Base-by-base conservation (phyloP, 2,113 vertebrate genomes). In the Amia ocellicauda region DNA sequence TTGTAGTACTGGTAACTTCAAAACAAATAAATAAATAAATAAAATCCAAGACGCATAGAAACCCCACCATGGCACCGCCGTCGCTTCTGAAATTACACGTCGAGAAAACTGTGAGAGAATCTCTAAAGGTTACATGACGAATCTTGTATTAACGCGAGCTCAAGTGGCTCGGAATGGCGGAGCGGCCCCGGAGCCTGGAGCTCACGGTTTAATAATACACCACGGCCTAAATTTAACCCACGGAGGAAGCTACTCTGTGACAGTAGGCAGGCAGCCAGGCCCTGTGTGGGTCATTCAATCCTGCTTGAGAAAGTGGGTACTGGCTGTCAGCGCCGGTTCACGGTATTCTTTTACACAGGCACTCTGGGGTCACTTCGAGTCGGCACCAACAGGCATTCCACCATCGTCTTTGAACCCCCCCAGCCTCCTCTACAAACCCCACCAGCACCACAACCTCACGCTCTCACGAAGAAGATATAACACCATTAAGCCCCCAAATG, bases 181-280 rank as follows among this genome's bases (percentile, higher is more conserved):
- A 27, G 52, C n/a, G 17, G 63, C 74, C 72, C 68, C 60, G 71
- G 80, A 82, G n/a, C 81, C 51, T 72, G 83, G 72, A 68, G 74
- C 85, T 85, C 81, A 61, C 81, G 74, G 54, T 90, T 89, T 90
- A 92, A 94, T 90, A 93, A 93, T 92, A 94, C 88, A 89, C 79
- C 81, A 70, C 22, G 61, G 7, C 78, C 92, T 90, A 92, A 94
- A 95, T 95, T 95, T 94, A 94, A 93, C 91, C 91, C 24, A 61
- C 79, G 80, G 88, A 96, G 94, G 92, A 96, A 96, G 90, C 83
- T 88, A 83, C 86, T 91, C 90, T 91, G 92, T 93, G 94, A 96
- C 91, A 94, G 91, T 91, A 77, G 93, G 93, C 92, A 77, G 75
- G 71, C 77, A 1, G 94, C 93, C 94, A 94, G 91, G 73, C 80